phyloP scores from a whole-genome alignment of 2,113 vertebrate species.

The Pantherophis guttatus region DNA sequence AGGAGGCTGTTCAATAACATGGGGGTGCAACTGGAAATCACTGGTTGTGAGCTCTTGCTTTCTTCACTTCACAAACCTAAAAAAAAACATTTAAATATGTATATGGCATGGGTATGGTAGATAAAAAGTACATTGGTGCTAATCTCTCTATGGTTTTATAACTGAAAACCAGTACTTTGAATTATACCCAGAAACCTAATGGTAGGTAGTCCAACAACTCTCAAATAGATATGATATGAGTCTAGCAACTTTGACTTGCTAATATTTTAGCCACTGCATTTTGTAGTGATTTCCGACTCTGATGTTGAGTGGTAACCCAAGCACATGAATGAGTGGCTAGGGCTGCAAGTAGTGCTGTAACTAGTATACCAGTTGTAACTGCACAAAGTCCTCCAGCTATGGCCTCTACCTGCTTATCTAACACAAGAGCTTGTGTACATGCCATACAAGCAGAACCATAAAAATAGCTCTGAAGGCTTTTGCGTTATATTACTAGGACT shows the following conservation, averaged over 20 bases:
- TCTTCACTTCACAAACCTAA: not conserved
- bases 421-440: not conserved
- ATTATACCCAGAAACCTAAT: not conserved
- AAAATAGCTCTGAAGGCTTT: not conserved
- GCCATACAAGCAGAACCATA: not conserved
- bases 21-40: not conserved
- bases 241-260: not conserved
- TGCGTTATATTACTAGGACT: not conserved
- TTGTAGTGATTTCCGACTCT: not conserved
- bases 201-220: not conserved
- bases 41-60: not conserved
- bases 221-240: no score
- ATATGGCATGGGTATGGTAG: not conserved
- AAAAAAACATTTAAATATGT: not conserved
- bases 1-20: not conserved
- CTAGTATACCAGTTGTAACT: not conserved
- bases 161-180: not conserved
- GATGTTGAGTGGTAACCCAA: not conserved
- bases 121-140: not conserved
- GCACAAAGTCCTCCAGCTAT: not conserved
- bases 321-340: not conserved
- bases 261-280: not conserved
- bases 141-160: not conserved
- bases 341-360: not conserved
- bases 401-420: not conserved